Evolutionary conservation across 2,888 invertebrate genomes (phyloP), one percentile per base, ranked within the genome.

Genomic region (Tiphia femorata): DNA sequence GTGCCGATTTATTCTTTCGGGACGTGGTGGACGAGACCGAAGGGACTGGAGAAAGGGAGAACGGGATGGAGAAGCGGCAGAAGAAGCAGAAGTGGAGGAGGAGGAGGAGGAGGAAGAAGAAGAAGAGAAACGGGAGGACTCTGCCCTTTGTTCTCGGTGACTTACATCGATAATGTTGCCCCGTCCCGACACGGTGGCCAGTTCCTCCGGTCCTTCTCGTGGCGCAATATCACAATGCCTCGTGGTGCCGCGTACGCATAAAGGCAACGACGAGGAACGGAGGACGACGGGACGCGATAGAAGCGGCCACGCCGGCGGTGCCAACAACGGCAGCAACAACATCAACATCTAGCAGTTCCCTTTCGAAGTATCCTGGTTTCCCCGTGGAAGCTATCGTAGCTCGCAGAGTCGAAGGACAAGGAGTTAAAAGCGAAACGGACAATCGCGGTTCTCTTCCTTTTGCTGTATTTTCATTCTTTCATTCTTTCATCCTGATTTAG

Each of bases 71-170:
- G n/a, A n/a, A n/a, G n/a, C n/a, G n/a, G n/a, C n/a, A n/a, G n/a
- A 17, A 6, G 37, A 16, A 17, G 17, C n/a, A 7, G 14, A 10
- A 14, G n/a, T 5, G 12, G 10, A 21, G 40, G 3, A 23, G 23
- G 21, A 41, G 21, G 6, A 10, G 23, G 21, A 38, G 38, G 8
- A 12, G 20, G 10, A 6, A 3, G 17, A 8, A 17, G 5, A 8
- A 38, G 7, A 38, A 2, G 38, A 12, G 14, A 20, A 12, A n/a
- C 33, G 8, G 49, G 60, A 62, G 62, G 50, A 58, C 61, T 51
- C 55, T 62, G 60, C 64, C 60, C 61, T 69, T 69, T 69, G 66
- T 69, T 69, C 66, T 58, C 61, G 63, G 66, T 69, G 66, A 68
- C 68, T 68, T 68, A 69, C 66, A 66, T 69, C 63, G 70, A 69